Evolutionary conservation across 2,113 vertebrate species (phyloP), one percentile per base, ranked within the genome.

Genomic region (Marmota flaviventris): DNA sequence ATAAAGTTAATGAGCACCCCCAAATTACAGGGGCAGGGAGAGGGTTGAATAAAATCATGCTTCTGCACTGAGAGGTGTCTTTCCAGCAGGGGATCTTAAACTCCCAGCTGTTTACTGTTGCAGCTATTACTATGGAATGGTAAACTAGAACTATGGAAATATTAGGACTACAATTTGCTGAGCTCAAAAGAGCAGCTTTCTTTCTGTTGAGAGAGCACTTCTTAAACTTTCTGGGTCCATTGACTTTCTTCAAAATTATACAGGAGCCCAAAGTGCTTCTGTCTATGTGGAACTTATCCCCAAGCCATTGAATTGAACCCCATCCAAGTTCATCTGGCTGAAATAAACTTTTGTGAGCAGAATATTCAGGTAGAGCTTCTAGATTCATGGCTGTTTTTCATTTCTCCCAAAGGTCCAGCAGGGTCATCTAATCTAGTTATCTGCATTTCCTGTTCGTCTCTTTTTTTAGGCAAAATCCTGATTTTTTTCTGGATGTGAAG

Each of bases 71-170:
- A 0, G 8, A 27, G 2, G 78, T 2, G 25, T 27, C 25, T 37
- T 14, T 2, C 14, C 4, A 13, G 24, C 29, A 24, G 42, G 58
- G 27, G 27, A 34, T n/a, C 12, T 22, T 58, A 22, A 9, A 27
- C 61, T 48, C 9, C 9, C 42, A 5, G 42, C 37, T 65, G 37
- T 18, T 22, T 6, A 16, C 5, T 63, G 22, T 17, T 24, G 8
- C 25, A 1, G 25, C 6, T 27, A 16, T 56, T 29, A 32, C 22
- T 11, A 4, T 22, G n/a, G 45, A 45, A 45, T 45, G 45, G 45
- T 45, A 45, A 27, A 12, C 0, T 67, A 25, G 13, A 2, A 14
- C 48, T n/a, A 6, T 4, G 18, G 0, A 6, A 79, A n/a, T 25
- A 27, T 37, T 10, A 3, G 25, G 9, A 24, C 61, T 63, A 63